Percentiles rank a stretch among this genome's conserved stretches.
Conservation (phyloP, 2,797 vertebrate genomes). For the Melanotaenia parkinsoni region DNA sequence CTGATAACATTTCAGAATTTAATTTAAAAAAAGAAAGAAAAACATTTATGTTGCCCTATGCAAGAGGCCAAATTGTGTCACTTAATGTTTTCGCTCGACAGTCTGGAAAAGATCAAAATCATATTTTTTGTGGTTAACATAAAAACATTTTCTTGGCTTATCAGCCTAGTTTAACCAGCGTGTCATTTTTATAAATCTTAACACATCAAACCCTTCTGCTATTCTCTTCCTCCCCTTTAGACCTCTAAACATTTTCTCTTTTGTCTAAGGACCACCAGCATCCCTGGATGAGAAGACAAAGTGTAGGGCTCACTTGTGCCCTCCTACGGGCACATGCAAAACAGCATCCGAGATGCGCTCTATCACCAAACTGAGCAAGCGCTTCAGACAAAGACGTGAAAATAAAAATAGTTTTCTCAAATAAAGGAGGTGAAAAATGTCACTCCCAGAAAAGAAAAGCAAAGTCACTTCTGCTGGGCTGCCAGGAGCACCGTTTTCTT, state of each 20-base stretch:
- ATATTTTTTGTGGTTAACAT: no score
- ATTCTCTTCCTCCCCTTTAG: constrained; percentile 23
- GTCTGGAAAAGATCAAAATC: no score
- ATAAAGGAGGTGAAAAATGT: background rate
- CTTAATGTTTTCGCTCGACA: background rate
- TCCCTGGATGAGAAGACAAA: constrained; percentile 44
- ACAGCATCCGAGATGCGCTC: constrained; percentile 37
- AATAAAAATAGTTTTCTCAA: background rate
- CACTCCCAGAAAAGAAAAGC: background rate
- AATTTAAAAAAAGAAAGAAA: background rate
- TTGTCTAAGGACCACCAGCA: constrained; percentile 77
- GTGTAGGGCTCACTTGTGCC: constrained; percentile 65
- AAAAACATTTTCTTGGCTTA: background rate
- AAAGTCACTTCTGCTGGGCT: background rate
- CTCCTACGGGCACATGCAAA: constrained; percentile 65
- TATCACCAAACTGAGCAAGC: constrained; percentile 10
- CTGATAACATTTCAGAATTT: background rate
- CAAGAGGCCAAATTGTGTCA: background rate
- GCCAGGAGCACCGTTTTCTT: constrained; percentile 1
- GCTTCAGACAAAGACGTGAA: constrained; percentile 44
- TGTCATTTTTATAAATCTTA: constrained; percentile 3
- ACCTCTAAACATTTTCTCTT: constrained; percentile 63
- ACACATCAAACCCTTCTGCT: background rate
- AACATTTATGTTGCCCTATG: background rate
- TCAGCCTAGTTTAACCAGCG: background rate